A percentile compares a stretch with the other conserved stretches of the same genome.
phyloP scores from a whole-genome alignment of 1,140 invertebrate genomes.

The Scaptomyza hsui region DNA sequence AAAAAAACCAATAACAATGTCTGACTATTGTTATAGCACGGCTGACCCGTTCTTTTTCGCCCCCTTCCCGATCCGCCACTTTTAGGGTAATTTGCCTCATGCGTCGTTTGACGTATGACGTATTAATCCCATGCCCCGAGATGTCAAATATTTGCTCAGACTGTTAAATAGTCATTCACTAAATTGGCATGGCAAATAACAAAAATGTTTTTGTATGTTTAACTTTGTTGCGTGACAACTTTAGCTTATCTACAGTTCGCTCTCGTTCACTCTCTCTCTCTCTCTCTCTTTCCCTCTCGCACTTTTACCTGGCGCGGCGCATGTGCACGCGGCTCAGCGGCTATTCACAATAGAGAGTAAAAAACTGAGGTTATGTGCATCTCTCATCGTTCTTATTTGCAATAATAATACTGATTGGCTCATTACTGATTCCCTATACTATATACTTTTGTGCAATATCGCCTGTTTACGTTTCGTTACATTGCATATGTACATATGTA shows the following conservation, averaged over 20 bases:
- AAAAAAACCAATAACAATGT: constrained; percentile 40
- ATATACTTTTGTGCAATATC: constrained; percentile 46
- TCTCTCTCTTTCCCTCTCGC: neutral
- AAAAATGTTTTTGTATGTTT: constrained; percentile 52
- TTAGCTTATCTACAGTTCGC: constrained; percentile 7
- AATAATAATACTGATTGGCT: constrained; percentile 26
- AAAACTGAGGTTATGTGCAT: constrained; percentile 29
- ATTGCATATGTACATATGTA: constrained; percentile 41
- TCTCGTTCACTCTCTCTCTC: constrained; percentile 17
- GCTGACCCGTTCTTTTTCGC: neutral
- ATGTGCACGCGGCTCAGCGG: constrained; percentile 31
- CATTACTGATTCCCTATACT: constrained; percentile 9
- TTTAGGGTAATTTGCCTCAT: constrained; percentile 37
- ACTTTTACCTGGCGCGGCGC: constrained; percentile 15
- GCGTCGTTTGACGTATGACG: constrained; percentile 14
- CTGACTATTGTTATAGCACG: constrained; percentile 38
- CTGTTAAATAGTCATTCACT: constrained; percentile 70
- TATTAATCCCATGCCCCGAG: constrained; percentile 23
- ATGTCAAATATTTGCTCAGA: constrained; percentile 69
- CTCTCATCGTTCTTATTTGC: constrained; percentile 4
- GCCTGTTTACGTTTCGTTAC: constrained; percentile 70
- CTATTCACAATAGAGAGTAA: constrained; percentile 16
- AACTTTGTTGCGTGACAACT: constrained; percentile 60
- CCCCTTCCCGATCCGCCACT: neutral
- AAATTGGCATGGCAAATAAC: constrained; percentile 62